Percentiles rank a stretch among this genome's conserved stretches.
phyloP scores from a whole-genome alignment of 1,140 invertebrate species.

The Nilaparvata lugens region DNA sequence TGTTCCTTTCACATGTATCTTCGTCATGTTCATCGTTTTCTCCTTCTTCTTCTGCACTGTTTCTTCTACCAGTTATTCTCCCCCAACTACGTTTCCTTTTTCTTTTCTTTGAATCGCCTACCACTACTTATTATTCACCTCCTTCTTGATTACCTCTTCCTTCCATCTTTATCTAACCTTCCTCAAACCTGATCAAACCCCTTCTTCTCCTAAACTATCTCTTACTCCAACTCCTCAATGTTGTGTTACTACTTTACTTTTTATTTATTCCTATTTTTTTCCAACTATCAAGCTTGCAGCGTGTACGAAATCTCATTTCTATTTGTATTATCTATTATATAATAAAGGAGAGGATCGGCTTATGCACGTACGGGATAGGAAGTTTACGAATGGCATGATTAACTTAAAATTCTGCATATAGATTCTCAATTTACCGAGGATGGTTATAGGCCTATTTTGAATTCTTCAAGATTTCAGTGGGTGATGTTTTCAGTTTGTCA shows the following conservation, averaged over 20 bases:
- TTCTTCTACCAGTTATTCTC: slow-evolving; percentile 4
- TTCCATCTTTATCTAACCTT: background rate
- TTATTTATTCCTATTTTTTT: slow-evolving; percentile 2
- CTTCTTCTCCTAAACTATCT: slow-evolving; percentile 15
- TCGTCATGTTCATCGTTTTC: slow-evolving; percentile 16
- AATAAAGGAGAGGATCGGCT: too few species aligned
- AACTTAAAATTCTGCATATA: too few species aligned
- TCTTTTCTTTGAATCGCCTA: background rate
- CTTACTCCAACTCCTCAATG: slow-evolving; percentile 5
- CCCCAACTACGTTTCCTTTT: too few species aligned
- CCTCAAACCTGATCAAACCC: slow-evolving; percentile 14
- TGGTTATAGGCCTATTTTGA: too few species aligned
- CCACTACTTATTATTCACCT: background rate
- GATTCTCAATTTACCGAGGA: too few species aligned
- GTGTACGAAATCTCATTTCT: too few species aligned
- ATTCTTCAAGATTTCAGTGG: too few species aligned
- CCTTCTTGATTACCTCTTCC: slow-evolving; percentile 8
- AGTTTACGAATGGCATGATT: too few species aligned
- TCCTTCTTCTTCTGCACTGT: slow-evolving; percentile 11
- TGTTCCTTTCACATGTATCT: slow-evolving; percentile 27
- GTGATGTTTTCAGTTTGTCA: too few species aligned
- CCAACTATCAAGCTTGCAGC: too few species aligned
- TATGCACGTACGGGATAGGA: too few species aligned
- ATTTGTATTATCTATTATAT: too few species aligned
- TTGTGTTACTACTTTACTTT: slow-evolving; percentile 21